Evolutionary conservation across 2,888 invertebrate species (phyloP).

Genomic region (Lordiphosa andalusiaca): DNA sequence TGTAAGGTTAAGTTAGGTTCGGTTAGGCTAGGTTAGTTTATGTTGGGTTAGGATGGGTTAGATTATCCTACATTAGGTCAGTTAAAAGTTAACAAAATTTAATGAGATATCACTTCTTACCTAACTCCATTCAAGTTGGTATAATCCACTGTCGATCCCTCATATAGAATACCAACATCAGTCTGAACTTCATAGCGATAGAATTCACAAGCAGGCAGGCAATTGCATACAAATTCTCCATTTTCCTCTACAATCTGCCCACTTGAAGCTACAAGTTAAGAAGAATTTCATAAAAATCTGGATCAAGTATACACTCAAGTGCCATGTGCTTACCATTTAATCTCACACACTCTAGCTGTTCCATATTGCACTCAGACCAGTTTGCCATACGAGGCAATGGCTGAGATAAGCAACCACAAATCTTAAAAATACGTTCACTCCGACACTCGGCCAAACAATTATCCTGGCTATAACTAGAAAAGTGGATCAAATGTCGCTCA

Average conservation of each 20-base stretch:
- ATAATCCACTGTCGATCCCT: no score
- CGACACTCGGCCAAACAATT: slow-evolving; percentile 85
- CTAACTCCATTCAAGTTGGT: no score
- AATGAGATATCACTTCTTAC: no score
- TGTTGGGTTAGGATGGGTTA: no score
- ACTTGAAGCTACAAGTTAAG: slow-evolving; percentile 32
- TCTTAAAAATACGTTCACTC: slow-evolving; percentile 78
- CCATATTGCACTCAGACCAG: slow-evolving; percentile 61
- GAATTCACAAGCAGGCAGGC: slow-evolving; percentile 83
- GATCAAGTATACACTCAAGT: background rate
- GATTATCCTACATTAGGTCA: no score
- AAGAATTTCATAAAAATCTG: background rate
- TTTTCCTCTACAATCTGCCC: slow-evolving; percentile 28
- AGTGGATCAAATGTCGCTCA: slow-evolving; percentile 80
- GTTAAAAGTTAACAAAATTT: no score
- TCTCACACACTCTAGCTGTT: slow-evolving; percentile 57
- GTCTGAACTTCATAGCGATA: slow-evolving; percentile 81
- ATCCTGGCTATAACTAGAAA: slow-evolving; percentile 82
- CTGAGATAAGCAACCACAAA: slow-evolving; percentile 84
- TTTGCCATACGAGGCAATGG: slow-evolving; percentile 79
- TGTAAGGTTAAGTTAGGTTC: no score
- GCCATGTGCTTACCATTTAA: slow-evolving; percentile 43
- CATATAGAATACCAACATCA: slow-evolving; percentile 28
- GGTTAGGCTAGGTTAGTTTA: no score
- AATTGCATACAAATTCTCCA: slow-evolving; percentile 55